Conservation (phyloP, 2,888 invertebrate genomes). For the Calameuta idolon region DNA sequence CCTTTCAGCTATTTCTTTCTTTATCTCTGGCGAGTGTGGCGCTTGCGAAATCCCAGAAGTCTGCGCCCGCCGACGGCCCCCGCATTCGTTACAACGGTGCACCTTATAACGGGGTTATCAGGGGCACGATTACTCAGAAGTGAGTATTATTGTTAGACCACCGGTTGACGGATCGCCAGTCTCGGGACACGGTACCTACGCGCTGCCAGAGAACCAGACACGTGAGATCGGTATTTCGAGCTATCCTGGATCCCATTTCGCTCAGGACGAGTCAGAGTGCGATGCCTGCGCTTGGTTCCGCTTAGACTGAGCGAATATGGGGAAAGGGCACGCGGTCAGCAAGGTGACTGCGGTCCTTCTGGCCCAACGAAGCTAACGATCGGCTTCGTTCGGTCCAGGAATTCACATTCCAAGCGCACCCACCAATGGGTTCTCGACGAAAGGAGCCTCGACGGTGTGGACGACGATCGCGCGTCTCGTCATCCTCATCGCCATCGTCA, state of each 20-base stretch:
- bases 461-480: not conserved
- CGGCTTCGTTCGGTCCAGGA: constrained; percentile 30
- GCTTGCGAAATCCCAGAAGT: constrained; percentile 52
- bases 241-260: too few species aligned
- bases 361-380: not conserved
- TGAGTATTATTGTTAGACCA: too few species aligned
- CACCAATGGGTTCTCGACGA: constrained; percentile 28
- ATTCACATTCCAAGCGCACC: constrained; percentile 55
- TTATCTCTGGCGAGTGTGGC: constrained; percentile 52
- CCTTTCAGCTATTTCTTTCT: constrained; percentile 58
- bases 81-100: constrained; percentile 21
- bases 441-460: too few species aligned
- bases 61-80: constrained; percentile 25
- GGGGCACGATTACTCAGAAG: constrained; percentile 24
- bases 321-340: too few species aligned
- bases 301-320: too few species aligned
- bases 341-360: too few species aligned
- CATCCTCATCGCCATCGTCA: not conserved
- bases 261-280: too few species aligned
- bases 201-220: too few species aligned
- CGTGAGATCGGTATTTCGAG: too few species aligned
- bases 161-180: too few species aligned
- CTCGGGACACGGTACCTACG: too few species aligned
- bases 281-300: too few species aligned
- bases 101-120: constrained; percentile 34